phyloP scores from a whole-genome alignment of 2,888 invertebrate species.

The Diadegma fenestrale region DNA sequence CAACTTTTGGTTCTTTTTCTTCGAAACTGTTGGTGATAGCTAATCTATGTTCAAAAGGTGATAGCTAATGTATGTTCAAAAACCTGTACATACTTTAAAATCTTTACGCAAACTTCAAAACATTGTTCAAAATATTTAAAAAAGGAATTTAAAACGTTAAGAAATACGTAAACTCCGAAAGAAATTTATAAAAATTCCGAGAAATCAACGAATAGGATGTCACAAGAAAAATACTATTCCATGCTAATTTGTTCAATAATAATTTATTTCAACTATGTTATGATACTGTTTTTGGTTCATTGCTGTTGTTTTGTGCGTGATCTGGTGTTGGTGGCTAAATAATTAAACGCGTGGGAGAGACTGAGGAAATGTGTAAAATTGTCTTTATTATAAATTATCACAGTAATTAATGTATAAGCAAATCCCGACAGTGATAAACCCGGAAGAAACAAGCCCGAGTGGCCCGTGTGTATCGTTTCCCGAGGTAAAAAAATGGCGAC shows the following conservation, averaged over 20 bases:
- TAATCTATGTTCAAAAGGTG: not conserved
- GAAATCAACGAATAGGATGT: constrained; percentile 4
- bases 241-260: constrained; percentile 1
- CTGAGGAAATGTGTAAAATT: no score
- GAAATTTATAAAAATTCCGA: not conserved
- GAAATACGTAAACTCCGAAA: not conserved
- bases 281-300: not conserved
- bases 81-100: not conserved
- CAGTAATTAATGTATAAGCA: no score
- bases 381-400: no score
- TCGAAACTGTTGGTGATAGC: not conserved
- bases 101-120: not conserved
- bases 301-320: no score
- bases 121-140: not conserved
- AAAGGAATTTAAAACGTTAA: not conserved
- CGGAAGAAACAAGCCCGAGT: no score
- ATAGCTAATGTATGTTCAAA: no score
- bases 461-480: no score
- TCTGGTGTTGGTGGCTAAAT: no score
- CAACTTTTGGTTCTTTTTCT: constrained; percentile 5
- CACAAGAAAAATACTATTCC: constrained; percentile 4
- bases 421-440: no score
- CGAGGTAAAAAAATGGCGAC: no score
- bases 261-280: not conserved
- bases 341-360: no score